Base-by-base conservation (phyloP, 2,888 invertebrate genomes). In the Pediacus dermestoides region DNA sequence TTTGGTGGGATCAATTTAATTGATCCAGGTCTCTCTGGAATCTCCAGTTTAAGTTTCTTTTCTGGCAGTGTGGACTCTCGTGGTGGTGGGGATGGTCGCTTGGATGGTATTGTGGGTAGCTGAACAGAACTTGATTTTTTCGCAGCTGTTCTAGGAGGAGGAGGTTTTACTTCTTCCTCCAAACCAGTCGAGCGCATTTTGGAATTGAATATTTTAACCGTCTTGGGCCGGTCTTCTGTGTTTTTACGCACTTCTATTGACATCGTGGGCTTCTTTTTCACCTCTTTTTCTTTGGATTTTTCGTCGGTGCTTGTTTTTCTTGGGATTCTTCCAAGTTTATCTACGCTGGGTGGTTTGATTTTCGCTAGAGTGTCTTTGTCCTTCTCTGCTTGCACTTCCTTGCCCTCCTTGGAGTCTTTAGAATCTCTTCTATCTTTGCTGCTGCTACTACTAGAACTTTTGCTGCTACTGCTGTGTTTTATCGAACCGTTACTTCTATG, bases 101-200 rank as follows among this genome's bases (percentile, higher is more conserved):
- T 73, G 12, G 53, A 43, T 0, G 64, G 59, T 25, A 63, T 53
- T 3, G 59, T 54, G 2, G 65, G 56, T 58, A 69, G 46, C 50
- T 77, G 58, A 46, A 73, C 66, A 0, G 75, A 67, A 37, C 67
- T 49, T 3, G 65, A 52, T 46, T 80, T 76, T 57, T 84, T 80
- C 2, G 79, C 66, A 1, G 78, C 73, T 33, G 80, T 78, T 38
- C 87, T 74, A 2, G 88, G 85, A 2, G 86, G 85, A 8, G 91
- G 88, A n/a, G 88, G 88, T 59, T 87, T 87, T 0, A 82, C 78
- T 71, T 88, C 89, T 66, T 92, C 91, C 62, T 88, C 88, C 35
- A 93, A 70, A 21, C 92, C 93, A 57, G 91, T 92, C 32, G 90
- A 90, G 50, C 94, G 80, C 73, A 93, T 91, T 71, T 89, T 91